Evolutionary conservation across 2,888 invertebrate genomes (phyloP).

Genomic region (Carcina quercana): DNA sequence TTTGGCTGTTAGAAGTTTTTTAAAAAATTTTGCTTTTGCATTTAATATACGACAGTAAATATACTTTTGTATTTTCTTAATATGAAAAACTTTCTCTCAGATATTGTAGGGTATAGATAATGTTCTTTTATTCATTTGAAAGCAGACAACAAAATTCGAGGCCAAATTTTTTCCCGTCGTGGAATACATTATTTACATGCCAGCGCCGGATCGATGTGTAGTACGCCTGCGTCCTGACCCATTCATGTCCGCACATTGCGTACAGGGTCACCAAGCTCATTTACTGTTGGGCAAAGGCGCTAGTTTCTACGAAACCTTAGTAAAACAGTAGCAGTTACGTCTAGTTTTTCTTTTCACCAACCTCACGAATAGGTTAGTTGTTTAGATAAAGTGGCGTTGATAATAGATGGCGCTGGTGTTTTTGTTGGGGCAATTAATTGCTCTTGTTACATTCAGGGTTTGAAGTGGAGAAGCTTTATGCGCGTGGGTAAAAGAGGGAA

Average conservation of each 20-base stretch:
- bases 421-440: slow-evolving; percentile 25
- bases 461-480: no score
- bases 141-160: slow-evolving; percentile 23
- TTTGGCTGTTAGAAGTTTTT: no score
- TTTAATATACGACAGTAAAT: no score
- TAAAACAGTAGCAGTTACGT: background rate
- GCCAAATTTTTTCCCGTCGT: slow-evolving; percentile 35
- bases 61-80: no score
- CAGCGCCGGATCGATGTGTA: slow-evolving; percentile 54
- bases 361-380: slow-evolving; percentile 15
- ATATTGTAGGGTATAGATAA: background rate
- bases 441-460: slow-evolving; percentile 20
- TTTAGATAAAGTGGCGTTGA: slow-evolving; percentile 23
- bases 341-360: background rate
- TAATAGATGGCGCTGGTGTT: slow-evolving; percentile 44
- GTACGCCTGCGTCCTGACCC: slow-evolving; percentile 58
- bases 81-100: background rate
- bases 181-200: slow-evolving; percentile 59
- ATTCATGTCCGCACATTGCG: slow-evolving; percentile 36
- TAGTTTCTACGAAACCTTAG: background rate
- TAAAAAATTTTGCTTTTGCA: no score
- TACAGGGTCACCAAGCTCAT: slow-evolving; percentile 3
- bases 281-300: background rate
- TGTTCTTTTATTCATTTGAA: slow-evolving; percentile 8
- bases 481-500: no score